Evolutionary conservation across 2,888 invertebrate genomes (phyloP), one percentile per base, ranked within the genome.

Genomic region (Ischnura elegans): DNA sequence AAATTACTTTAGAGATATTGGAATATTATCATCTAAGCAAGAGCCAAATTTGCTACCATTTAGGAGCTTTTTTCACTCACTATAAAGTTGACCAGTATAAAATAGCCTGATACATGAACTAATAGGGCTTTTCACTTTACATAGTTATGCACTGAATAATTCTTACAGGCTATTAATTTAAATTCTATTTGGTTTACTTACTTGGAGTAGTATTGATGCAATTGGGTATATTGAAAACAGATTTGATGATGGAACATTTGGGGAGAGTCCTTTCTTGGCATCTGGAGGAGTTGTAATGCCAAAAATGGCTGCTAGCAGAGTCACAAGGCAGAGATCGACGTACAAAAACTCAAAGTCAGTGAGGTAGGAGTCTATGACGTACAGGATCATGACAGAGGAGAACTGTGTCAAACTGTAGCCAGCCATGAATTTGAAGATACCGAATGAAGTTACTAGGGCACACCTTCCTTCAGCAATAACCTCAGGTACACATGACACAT

Each of bases 341-440:
- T 97, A 98, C 0, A 98, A 96, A 95, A 97, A 98, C 95, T 97
- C 97, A 87, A 97, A 95, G 94, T 97, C 97, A 3, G 97, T 97
- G 93, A 97, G 95, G 95, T 97, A 97, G 29, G 96, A 96, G 94
- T 97, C 97, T 95, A 97, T 97, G 61, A 96, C 96, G 95, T 98
- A 98, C 0, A 99, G 96, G 93, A 99, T 97, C 95, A 99, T 97
- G 66, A 99, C 99, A 0, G 99, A 98, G 94, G 98, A 97, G 96
- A 99, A 99, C 96, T 99, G 99, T 0, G 98, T 98, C 93, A 99
- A 97, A n/a, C 99, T 99, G 96, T 99, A 99, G 0, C 98, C 97
- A 0, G 99, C 99, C 99, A 99, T 99, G 96, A 99, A 99, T 95
- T 99, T 99, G 96, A 99, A 99, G 95, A 99, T 98, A 0, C 99